These are phyloP conservation scores for Ametastegia equiseti DNA, from an alignment of 2,888 invertebrate genomes.

Conservation along the genomic window DNA sequence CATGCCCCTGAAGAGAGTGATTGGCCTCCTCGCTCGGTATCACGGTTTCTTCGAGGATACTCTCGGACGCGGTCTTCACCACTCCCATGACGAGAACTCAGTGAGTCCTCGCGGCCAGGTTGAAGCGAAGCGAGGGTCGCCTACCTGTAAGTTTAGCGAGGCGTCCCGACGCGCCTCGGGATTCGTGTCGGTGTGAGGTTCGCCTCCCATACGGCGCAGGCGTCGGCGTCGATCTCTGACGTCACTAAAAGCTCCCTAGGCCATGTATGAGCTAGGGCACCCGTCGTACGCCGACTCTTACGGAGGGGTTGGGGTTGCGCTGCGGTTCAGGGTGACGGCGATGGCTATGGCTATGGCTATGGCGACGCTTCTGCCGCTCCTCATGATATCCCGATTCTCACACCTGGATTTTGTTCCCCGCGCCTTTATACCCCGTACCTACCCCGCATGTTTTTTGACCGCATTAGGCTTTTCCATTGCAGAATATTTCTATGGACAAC, in stretches of 20 bases:
- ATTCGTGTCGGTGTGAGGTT: conserved; percentile 53
- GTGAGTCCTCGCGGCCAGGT: conserved; percentile 33
- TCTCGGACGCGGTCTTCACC: conserved; percentile 69
- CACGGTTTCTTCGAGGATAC: conserved; percentile 68
- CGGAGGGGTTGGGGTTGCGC: too few relatives aligned
- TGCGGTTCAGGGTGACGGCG: too few relatives aligned
- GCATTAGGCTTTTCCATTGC: too few relatives aligned
- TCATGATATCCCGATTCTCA: too few relatives aligned
- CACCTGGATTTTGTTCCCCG: background rate
- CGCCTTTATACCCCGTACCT: background rate
- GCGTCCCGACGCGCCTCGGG: conserved; percentile 58
- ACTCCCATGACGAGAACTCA: conserved; percentile 69
- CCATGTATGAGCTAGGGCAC: conserved; percentile 49
- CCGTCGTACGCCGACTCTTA: too few relatives aligned
- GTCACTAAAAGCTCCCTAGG: conserved; percentile 47
- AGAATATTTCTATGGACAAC: conserved; percentile 7
- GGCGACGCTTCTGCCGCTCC: conserved; percentile 44
- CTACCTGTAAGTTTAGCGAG: conserved; percentile 47
- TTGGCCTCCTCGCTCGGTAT: conserved; percentile 72
- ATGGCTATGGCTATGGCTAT: too few relatives aligned
- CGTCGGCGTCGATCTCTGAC: conserved; percentile 61
- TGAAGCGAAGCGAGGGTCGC: conserved; percentile 52
- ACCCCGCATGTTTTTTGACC: too few relatives aligned
- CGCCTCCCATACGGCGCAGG: conserved; percentile 53
- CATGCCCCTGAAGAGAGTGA: conserved; percentile 68